Conservation (phyloP, 2,797 vertebrate species). For the Macrochelys suwanniensis region DNA sequence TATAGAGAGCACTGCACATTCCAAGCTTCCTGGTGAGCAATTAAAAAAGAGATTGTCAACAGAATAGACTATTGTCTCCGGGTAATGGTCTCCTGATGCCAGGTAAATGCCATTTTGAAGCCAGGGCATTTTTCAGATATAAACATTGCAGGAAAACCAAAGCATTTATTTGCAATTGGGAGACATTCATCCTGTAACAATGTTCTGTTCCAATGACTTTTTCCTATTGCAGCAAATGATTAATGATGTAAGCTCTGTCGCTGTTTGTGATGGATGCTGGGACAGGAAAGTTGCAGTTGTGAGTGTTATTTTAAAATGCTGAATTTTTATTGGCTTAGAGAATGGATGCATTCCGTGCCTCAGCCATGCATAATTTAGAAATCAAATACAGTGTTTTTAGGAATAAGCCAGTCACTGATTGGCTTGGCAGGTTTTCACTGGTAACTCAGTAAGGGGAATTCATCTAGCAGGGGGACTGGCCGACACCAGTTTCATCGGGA, state of each 20-base stretch:
- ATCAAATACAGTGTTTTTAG: background rate
- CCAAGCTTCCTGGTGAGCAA: background rate
- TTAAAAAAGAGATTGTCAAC: background rate
- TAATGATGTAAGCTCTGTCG: slow-evolving; percentile 72
- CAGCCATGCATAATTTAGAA: slow-evolving; percentile 12
- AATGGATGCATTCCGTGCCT: background rate
- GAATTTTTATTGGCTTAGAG: slow-evolving; percentile 28
- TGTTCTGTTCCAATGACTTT: slow-evolving; percentile 70
- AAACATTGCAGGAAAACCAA: slow-evolving; percentile 14
- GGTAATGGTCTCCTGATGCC: background rate
- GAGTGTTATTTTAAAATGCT: slow-evolving; percentile 19
- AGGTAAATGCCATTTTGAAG: slow-evolving; percentile 39
- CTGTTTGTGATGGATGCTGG: slow-evolving; percentile 50
- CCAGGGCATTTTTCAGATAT: slow-evolving; percentile 43
- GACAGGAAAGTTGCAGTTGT: slow-evolving; percentile 46
- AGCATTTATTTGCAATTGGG: slow-evolving; percentile 68
- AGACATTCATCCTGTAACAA: slow-evolving; percentile 71
- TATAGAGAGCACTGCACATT: background rate
- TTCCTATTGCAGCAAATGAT: slow-evolving; percentile 69
- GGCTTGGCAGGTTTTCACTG: background rate
- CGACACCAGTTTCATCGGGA: background rate
- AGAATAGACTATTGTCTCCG: background rate
- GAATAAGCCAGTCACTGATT: background rate
- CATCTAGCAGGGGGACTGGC: background rate
- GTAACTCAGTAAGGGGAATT: background rate